A percentile compares a stretch with the other conserved stretches of the same genome.
phyloP scores from a whole-genome alignment of 2,797 vertebrate genomes.

The Fistularia commersonii region DNA sequence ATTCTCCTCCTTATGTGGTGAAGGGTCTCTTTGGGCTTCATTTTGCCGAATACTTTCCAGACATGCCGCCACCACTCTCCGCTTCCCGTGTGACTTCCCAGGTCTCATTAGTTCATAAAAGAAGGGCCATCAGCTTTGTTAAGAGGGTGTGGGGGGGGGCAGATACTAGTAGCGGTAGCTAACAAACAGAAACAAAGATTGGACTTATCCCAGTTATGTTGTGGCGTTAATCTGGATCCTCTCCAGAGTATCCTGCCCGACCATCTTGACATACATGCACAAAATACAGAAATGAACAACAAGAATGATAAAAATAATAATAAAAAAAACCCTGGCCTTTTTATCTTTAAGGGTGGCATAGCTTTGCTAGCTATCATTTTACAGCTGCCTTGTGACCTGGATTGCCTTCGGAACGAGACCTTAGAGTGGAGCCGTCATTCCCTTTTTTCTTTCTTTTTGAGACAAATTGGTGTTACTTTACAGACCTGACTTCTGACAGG shows the following conservation, averaged over 20 bases:
- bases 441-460: no score
- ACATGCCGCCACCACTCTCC: slow-evolving; percentile 10
- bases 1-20: slow-evolving; percentile 55
- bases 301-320: no score
- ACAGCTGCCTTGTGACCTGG: no score
- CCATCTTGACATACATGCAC: slow-evolving; percentile 14
- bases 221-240: slow-evolving; percentile 41
- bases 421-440: no score
- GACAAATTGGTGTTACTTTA: no score
- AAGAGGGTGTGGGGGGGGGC: slow-evolving; percentile 6
- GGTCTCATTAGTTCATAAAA: slow-evolving; percentile 54
- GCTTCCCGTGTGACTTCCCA: slow-evolving; percentile 48
- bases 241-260: slow-evolving; percentile 19
- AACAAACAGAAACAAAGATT: slow-evolving; percentile 51
- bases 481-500: no score
- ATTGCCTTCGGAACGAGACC: no score
- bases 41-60: slow-evolving; percentile 52
- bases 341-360: no score
- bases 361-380: no score
- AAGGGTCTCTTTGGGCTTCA: slow-evolving; percentile 52
- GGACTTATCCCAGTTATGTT: slow-evolving; percentile 23
- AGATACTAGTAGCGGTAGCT: slow-evolving; percentile 41
- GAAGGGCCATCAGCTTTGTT: slow-evolving; percentile 31
- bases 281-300: no score
- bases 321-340: no score